Evolutionary conservation across 2,888 invertebrate genomes (phyloP).

Genomic region (Carterocephalus palaemon): DNA sequence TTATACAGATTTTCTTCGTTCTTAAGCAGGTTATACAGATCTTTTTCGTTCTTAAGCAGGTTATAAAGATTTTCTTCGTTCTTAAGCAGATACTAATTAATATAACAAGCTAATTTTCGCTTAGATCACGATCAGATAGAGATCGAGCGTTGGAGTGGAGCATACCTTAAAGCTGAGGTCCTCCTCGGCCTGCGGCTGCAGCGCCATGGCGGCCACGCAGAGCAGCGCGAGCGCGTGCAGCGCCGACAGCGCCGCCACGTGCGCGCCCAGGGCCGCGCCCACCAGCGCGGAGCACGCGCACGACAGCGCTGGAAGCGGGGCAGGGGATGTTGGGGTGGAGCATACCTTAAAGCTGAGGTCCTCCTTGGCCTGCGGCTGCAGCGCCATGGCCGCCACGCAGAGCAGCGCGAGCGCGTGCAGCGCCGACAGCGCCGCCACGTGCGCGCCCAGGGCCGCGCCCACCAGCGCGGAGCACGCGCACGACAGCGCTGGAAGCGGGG

Average conservation of each 20-base stretch:
- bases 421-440: constrained; percentile 39
- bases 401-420: constrained; percentile 46
- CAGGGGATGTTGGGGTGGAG: too few species aligned
- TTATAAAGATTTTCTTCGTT: too few species aligned
- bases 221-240: constrained; percentile 46
- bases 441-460: constrained; percentile 34
- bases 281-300: constrained; percentile 47
- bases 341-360: constrained; percentile 56
- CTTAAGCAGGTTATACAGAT: too few species aligned
- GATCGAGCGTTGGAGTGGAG: too few species aligned
- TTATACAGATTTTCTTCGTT: too few species aligned
- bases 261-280: constrained; percentile 34
- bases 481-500: constrained; percentile 46
- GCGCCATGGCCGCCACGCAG: constrained; percentile 48
- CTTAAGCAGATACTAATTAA: too few species aligned
- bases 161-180: constrained; percentile 56
- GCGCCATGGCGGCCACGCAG: constrained; percentile 48
- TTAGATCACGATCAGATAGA: too few species aligned
- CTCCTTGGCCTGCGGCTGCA: constrained; percentile 56
- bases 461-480: constrained; percentile 47
- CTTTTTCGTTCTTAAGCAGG: too few species aligned
- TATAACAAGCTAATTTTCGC: too few species aligned
- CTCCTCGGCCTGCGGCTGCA: constrained; percentile 56
- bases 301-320: constrained; percentile 46
- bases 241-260: constrained; percentile 39